These are phyloP conservation scores for Acrocyrtus sp. DNA, from an alignment of 2,888 invertebrate genomes.

Conservation along the genomic window DNA sequence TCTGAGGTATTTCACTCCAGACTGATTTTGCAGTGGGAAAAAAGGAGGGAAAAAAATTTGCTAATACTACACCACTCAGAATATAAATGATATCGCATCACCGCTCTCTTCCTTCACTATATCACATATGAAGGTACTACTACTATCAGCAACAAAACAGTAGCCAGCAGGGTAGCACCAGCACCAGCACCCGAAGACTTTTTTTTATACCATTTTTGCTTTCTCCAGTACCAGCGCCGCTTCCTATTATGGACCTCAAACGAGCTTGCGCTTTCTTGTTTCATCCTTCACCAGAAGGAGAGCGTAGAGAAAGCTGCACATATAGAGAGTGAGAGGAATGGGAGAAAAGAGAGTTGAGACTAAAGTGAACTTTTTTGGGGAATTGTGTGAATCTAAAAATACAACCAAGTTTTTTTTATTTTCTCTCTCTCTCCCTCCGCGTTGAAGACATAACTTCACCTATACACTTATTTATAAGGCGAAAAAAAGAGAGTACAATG, in stretches of 20 bases:
- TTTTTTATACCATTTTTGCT: not conserved
- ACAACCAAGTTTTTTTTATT: constrained; percentile 2
- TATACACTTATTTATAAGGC: too few species aligned
- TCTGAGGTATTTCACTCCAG: too few species aligned
- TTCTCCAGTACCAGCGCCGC: not conserved
- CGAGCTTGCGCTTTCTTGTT: constrained; percentile 20
- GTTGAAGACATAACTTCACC: too few species aligned
- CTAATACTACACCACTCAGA: too few species aligned
- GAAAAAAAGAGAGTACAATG: too few species aligned
- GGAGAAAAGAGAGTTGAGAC: not conserved
- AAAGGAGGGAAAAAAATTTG: too few species aligned
- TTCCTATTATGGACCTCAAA: not conserved
- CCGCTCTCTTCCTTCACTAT: too few species aligned
- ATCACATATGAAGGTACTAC: constrained; percentile 1
- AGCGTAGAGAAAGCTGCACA: too few species aligned
- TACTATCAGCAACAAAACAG: not conserved
- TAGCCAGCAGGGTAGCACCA: too few species aligned
- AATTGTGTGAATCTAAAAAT: not conserved
- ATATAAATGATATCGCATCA: too few species aligned
- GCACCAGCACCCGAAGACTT: not conserved
- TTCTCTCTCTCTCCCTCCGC: not conserved
- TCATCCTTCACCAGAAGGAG: not conserved
- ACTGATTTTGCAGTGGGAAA: too few species aligned
- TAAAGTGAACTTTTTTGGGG: not conserved
- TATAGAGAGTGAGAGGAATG: too few species aligned